Percentiles rank a stretch among this genome's conserved stretches.
Evolutionary conservation across 2,888 invertebrate genomes (phyloP).

Genomic region (Erynnis tages): DNA sequence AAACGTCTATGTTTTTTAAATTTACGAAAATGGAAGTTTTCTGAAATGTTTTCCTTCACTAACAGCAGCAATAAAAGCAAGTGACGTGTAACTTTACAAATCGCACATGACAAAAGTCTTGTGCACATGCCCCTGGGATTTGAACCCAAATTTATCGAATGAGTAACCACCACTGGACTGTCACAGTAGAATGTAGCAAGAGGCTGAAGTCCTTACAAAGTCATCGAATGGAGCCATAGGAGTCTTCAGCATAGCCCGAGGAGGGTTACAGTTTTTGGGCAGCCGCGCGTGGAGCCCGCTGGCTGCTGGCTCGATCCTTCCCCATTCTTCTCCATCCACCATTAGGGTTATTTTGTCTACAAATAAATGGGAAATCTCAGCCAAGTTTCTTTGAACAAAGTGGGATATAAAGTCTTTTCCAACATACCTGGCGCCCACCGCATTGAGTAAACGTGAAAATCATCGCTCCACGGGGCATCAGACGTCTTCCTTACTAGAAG

Average conservation of each 20-base stretch:
- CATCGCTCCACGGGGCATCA: conserved; percentile 70
- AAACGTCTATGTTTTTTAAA: too few relatives aligned
- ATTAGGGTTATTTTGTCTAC: conserved; percentile 72
- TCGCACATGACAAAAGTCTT: too few relatives aligned
- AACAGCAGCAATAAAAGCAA: too few relatives aligned
- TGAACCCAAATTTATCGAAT: too few relatives aligned
- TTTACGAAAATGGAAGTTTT: too few relatives aligned
- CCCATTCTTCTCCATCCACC: conserved; percentile 77
- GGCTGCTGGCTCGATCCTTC: conserved; percentile 55
- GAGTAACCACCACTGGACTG: too few relatives aligned
- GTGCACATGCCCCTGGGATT: too few relatives aligned
- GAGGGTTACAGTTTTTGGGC: conserved; percentile 41
- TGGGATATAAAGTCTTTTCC: too few relatives aligned
- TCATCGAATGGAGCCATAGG: conserved; percentile 70
- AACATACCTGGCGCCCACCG: conserved; percentile 84
- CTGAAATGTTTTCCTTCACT: too few relatives aligned
- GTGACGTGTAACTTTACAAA: too few relatives aligned
- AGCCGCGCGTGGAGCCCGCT: conserved; percentile 52
- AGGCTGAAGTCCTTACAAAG: conserved; percentile 48
- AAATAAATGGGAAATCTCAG: conserved; percentile 19
- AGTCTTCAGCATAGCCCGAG: conserved; percentile 41
- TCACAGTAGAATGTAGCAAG: too few relatives aligned
- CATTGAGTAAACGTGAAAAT: conserved; percentile 84
- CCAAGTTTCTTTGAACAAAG: too few relatives aligned
- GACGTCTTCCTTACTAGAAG: conserved; percentile 46